A percentile compares a stretch with the other conserved stretches of the same genome.
These are phyloP conservation scores for Lepidurus arcticus DNA, from an alignment of 1,140 invertebrate genomes.

Conservation along the genomic window DNA sequence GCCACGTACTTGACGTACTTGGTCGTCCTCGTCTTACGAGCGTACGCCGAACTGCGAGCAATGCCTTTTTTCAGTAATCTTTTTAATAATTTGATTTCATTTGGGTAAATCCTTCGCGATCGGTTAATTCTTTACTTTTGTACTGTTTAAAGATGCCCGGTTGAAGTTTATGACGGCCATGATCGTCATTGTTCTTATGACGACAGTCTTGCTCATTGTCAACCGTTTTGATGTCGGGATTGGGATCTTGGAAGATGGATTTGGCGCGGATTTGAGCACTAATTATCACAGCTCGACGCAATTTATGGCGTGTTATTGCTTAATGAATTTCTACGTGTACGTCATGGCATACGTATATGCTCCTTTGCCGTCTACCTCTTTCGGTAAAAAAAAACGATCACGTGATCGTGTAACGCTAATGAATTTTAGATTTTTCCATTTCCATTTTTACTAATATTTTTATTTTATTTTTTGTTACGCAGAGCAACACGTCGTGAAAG, in stretches of 20 bases:
- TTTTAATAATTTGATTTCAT: background rate
- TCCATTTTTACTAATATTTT: constrained; percentile 21
- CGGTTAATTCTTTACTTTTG: background rate
- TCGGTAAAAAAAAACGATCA: constrained; percentile 24
- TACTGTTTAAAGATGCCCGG: constrained; percentile 68
- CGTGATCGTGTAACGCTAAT: constrained; percentile 25
- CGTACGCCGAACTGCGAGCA: constrained; percentile 86
- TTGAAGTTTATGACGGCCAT: constrained; percentile 84
- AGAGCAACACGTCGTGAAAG: constrained; percentile 86
- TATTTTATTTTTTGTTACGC: constrained; percentile 35
- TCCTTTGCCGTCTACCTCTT: constrained; percentile 46
- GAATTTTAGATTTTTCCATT: background rate
- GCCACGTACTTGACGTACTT: constrained; percentile 81
- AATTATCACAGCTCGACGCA: constrained; percentile 48
- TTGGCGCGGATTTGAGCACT: constrained; percentile 62
- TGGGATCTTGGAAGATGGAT: constrained; percentile 85
- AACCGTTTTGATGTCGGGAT: constrained; percentile 80
- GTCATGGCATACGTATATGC: constrained; percentile 93
- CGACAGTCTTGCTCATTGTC: constrained; percentile 69
- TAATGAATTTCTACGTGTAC: constrained; percentile 90
- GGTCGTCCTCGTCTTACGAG: constrained; percentile 72
- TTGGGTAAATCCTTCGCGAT: too few relatives aligned
- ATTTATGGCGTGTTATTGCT: constrained; percentile 84
- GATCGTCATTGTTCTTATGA: constrained; percentile 73
- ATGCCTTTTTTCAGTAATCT: constrained; percentile 94